Evolutionary conservation across 1,140 invertebrate species (phyloP).

Genomic region (Euwallacea fornicatus): DNA sequence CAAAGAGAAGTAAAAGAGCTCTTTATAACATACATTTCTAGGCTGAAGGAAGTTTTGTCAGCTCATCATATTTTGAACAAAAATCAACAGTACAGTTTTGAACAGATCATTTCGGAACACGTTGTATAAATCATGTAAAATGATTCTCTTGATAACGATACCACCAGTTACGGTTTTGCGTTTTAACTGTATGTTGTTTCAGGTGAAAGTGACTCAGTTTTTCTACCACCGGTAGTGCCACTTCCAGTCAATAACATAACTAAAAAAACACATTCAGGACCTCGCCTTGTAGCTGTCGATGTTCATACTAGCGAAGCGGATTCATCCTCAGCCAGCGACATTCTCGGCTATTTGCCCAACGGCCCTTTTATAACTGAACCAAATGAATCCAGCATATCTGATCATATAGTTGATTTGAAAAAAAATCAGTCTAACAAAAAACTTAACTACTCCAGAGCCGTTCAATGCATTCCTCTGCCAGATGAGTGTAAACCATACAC

Average conservation of each 20-base stretch:
- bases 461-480: constrained; percentile 60
- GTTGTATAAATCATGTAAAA: background rate
- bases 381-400: constrained; percentile 49
- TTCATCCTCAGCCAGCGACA: constrained; percentile 38
- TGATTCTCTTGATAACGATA: too few species aligned
- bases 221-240: constrained; percentile 43
- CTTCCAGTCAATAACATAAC: background rate
- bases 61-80: too few species aligned
- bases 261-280: constrained; percentile 40
- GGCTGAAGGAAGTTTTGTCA: too few species aligned
- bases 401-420: constrained; percentile 51
- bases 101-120: too few species aligned
- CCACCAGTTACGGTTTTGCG: too few species aligned
- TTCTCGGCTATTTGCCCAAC: constrained; percentile 39
- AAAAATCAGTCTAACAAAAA: constrained; percentile 47
- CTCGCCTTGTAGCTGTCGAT: constrained; percentile 44
- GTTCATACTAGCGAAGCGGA: constrained; percentile 42
- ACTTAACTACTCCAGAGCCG: constrained; percentile 53
- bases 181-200: background rate
- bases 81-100: too few species aligned
- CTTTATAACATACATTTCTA: too few species aligned
- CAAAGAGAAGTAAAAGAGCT: too few species aligned
- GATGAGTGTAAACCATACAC: constrained; percentile 53
- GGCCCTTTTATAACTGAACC: constrained; percentile 38
- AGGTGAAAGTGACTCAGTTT: constrained; percentile 50